Evolutionary conservation across 1,140 invertebrate genomes (phyloP).

Genomic region (Drosophila busckii): DNA sequence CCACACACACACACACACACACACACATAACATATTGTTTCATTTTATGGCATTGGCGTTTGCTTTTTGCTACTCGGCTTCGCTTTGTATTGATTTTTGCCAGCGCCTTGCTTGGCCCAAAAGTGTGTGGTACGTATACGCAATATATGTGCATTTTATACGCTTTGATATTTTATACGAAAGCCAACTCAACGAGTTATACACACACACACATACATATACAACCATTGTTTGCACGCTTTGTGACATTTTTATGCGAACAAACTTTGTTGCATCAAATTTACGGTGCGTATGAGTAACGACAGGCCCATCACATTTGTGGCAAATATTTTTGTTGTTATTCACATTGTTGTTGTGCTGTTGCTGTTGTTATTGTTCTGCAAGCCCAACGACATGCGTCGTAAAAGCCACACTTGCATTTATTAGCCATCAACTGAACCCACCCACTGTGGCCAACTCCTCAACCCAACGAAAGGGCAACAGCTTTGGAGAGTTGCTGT

Average conservation of each 20-base stretch:
- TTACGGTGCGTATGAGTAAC: slow-evolving; percentile 75
- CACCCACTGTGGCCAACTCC: neutral
- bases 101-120: slow-evolving; percentile 20
- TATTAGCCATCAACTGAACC: slow-evolving; percentile 48
- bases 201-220: neutral
- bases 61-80: slow-evolving; percentile 10
- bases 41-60: slow-evolving; percentile 34
- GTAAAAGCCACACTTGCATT: slow-evolving; percentile 74
- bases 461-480: neutral
- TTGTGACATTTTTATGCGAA: slow-evolving; percentile 70
- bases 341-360: slow-evolving; percentile 28
- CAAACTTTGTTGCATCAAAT: slow-evolving; percentile 75
- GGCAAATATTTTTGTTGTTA: slow-evolving; percentile 50
- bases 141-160: slow-evolving; percentile 69
- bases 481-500: slow-evolving; percentile 5
- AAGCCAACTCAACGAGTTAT: slow-evolving; percentile 46
- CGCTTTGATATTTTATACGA: slow-evolving; percentile 67
- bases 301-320: slow-evolving; percentile 51
- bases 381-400: slow-evolving; percentile 49
- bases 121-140: slow-evolving; percentile 35
- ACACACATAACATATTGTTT: slow-evolving; percentile 16
- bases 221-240: slow-evolving; percentile 65
- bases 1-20: neutral
- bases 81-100: slow-evolving; percentile 58
- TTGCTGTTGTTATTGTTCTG: slow-evolving; percentile 37